Evolutionary conservation across 2,113 vertebrate species (phyloP), one percentile per base, ranked within the genome.

Genomic region (Rhea americana): DNA sequence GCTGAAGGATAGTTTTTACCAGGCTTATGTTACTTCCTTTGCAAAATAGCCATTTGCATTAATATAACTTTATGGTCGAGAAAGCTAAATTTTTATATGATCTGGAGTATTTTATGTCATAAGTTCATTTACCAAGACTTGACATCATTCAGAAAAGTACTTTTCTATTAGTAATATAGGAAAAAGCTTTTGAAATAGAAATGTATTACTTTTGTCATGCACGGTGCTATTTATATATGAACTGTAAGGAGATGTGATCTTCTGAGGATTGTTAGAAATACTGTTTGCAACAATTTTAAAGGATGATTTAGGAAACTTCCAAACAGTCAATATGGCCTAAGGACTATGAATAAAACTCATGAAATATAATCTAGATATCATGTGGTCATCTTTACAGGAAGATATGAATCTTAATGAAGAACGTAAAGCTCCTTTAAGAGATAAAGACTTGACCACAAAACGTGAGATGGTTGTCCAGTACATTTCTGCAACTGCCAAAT

Each of bases 351-450:
- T 55, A 11, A 59, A 51, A 85, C 19, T 3, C 1, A 15, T 53
- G 37, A 66, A 68, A 7, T 78, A 7, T 13, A 48, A 11, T 93
- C 5, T 37, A 96, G 63, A 88, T 37, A 47, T 30, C 47, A 9
- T 55, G 17, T 90, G 95, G 11, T 74, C 22, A 56, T 32, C 19
- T 87, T 76, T 82, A 91, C 92, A 99, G 99, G 99, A 99, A 96
- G 99, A 99, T 97, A 99, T 99, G 99, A 99, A 99, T 97, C 97
- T 99, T 87, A 99, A 99, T 26, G 99, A 99, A 96, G 99, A 99
- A 18, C 98, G 98, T 6, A 99, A 99, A 96, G 98, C 99, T 71
- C 99, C 99, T 28, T 93, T 99, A 35, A 97, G 99, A 82, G 98
- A 98, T 85, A 99, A 99, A 90, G 99, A 99, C 95, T 96, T 99